Conservation (phyloP, 1,140 invertebrate genomes). For the Pinna nobilis region DNA sequence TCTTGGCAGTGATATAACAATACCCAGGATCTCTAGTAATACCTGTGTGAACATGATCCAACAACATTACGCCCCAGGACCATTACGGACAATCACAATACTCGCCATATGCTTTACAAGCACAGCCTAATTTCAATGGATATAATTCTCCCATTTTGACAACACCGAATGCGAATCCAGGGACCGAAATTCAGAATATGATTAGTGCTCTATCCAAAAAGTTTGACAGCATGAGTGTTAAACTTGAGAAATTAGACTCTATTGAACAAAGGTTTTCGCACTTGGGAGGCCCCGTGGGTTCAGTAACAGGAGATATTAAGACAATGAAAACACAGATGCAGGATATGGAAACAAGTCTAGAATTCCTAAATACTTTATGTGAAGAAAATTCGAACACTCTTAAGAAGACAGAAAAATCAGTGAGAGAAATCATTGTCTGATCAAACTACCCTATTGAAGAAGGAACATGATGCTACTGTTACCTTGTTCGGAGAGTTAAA, state of each 20-base stretch:
- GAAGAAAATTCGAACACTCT: background rate
- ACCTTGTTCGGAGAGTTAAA: background rate
- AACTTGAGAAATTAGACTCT: background rate
- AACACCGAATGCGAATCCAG: background rate
- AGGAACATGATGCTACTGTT: background rate
- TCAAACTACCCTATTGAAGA: background rate
- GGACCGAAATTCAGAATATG: background rate
- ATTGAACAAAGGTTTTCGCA: background rate
- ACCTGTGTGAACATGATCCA: background rate
- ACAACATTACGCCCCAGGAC: background rate
- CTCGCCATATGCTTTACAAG: background rate
- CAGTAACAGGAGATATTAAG: background rate
- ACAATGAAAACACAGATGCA: background rate
- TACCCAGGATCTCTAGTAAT: background rate
- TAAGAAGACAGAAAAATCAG: background rate
- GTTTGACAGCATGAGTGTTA: background rate
- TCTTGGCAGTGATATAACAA: background rate
- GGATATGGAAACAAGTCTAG: conserved; percentile 4
- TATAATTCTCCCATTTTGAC: background rate
- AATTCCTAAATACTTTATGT: background rate
- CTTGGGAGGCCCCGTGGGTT: background rate
- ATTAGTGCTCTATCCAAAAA: conserved; percentile 1
- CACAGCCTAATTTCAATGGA: background rate
- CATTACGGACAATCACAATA: background rate
- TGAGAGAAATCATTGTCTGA: background rate